phyloP scores from a whole-genome alignment of 2,113 vertebrate genomes.

The Chloropsis cyanopogon region DNA sequence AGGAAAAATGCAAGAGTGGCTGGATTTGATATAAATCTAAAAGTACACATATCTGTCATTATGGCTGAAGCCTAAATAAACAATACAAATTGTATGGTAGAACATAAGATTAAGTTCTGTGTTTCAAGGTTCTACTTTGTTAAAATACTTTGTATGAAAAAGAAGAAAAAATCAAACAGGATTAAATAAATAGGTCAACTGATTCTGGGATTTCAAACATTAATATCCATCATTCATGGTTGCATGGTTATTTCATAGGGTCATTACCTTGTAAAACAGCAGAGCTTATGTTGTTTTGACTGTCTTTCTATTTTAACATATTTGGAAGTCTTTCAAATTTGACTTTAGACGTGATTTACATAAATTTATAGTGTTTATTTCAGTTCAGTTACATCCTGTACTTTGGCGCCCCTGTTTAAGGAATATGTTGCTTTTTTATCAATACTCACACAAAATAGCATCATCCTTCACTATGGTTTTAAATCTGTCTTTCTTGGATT shows the following conservation, averaged over 20 bases:
- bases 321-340: neutral
- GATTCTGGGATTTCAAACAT: neutral
- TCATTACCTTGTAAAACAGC: neutral
- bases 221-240: neutral
- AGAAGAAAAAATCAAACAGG: neutral
- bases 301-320: neutral
- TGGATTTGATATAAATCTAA: neutral
- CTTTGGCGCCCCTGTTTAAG: neutral
- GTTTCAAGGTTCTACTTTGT: neutral
- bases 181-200: slow-evolving; percentile 32
- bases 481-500: neutral
- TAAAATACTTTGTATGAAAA: neutral
- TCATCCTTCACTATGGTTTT: neutral
- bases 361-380: neutral
- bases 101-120: slow-evolving; percentile 16
- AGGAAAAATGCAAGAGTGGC: neutral
- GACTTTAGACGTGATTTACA: neutral
- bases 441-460: neutral
- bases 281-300: neutral
- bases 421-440: neutral
- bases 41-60: neutral
- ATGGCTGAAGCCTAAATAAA: slow-evolving; percentile 7
- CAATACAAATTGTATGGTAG: neutral
- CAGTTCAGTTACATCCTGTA: neutral
- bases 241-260: neutral